Evolutionary conservation across 2,797 vertebrate genomes (phyloP).

Genomic region (Pelobates cultripes): DNA sequence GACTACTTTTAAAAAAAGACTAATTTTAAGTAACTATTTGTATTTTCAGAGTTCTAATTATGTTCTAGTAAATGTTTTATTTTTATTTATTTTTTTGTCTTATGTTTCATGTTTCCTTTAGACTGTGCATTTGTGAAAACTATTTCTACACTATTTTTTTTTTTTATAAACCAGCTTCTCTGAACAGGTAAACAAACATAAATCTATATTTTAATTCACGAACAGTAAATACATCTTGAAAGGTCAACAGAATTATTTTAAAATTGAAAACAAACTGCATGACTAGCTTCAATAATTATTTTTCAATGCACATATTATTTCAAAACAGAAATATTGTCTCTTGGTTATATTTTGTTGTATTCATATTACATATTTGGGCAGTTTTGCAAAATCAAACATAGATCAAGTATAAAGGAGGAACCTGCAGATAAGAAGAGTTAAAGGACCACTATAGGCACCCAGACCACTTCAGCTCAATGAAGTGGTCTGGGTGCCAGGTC

Average conservation of each 20-base stretch:
- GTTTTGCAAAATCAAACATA: background rate
- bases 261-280: constrained; percentile 37
- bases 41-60: no score
- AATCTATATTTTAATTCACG: background rate
- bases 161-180: no score
- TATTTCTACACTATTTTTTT: no score
- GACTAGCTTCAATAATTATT: constrained; percentile 27
- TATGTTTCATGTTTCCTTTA: no score
- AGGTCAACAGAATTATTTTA: constrained; percentile 32
- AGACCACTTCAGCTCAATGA: no score
- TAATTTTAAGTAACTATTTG: no score
- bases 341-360: constrained; percentile 2
- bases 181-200: no score
- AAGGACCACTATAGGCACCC: background rate
- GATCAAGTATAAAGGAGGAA: background rate
- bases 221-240: constrained; percentile 17
- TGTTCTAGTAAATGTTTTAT: no score
- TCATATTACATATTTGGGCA: background rate
- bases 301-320: constrained; percentile 6
- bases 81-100: no score
- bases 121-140: no score
- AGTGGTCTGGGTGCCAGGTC: no score
- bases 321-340: constrained; percentile 27
- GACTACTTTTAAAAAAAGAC: no score
- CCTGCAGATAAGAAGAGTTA: background rate